phyloP scores from a whole-genome alignment of 1,140 invertebrate species.

The Drosophila mauritiana region DNA sequence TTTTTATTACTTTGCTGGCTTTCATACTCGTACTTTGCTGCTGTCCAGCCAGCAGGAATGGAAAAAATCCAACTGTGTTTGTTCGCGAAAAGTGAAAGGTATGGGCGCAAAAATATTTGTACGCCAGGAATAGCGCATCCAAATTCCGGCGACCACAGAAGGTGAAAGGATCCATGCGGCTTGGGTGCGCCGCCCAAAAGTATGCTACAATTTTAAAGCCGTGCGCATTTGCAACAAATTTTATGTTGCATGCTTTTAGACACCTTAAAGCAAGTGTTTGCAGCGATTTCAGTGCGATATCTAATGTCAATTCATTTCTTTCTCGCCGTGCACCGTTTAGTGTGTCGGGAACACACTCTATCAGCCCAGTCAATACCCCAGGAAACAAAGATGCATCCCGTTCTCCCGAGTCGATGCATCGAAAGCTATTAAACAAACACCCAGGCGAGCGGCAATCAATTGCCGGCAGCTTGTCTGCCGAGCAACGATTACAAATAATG shows the following conservation, averaged over 20 bases:
- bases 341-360: conserved; percentile 24
- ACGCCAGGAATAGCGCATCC: background rate
- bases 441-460: conserved; percentile 58
- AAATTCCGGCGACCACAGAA: background rate
- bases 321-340: background rate
- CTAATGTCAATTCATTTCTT: background rate
- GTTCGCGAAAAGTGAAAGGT: background rate
- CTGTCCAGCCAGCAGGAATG: background rate
- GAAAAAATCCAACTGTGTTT: background rate
- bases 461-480: conserved; percentile 61
- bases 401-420: background rate
- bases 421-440: conserved; percentile 51
- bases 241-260: background rate
- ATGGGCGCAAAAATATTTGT: background rate
- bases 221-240: too few relatives aligned
- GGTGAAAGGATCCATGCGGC: background rate
- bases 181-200: background rate
- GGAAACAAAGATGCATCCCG: conserved; percentile 11
- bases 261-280: too few relatives aligned
- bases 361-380: conserved; percentile 20
- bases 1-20: conserved; percentile 27
- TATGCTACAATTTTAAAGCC: background rate
- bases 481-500: conserved; percentile 45
- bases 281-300: too few relatives aligned
- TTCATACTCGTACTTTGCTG: conserved; percentile 18